Base-by-base conservation (phyloP, 1,140 invertebrate species). In the Eubasilissa regina region DNA sequence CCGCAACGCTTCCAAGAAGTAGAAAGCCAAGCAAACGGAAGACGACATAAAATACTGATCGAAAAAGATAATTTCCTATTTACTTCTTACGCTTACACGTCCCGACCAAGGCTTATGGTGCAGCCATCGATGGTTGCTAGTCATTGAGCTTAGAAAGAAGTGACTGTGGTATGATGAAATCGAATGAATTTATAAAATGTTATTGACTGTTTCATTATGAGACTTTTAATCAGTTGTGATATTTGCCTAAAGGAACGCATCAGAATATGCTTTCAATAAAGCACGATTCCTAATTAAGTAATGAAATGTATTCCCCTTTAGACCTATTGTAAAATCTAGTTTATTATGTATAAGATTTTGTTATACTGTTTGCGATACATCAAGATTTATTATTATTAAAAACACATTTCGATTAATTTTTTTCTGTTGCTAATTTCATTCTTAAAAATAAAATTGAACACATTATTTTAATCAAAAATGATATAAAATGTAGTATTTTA, bases 11-110 rank as follows among this genome's bases (percentile, higher is more conserved):
- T 82, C 89, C 89, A 64, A 87, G 89, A 85, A 85, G 87, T 86
- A 89, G 89, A 88, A 89, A 89, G 85, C 84, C 87, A 79, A 89
- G 85, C 86, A 89, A 89, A 87, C 87, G 89, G 85, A 89, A 89
- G 88, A 89, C 89, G 72, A 87, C 89, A 83, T 89, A 87, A 84
- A 81, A 12, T 47, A 56, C 21, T 56, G 25, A 53, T 15, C 72
- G 51, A 74, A 45, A 15, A 68, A 56, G 15, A 74, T 10, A 44
- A 74, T 70, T 51, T 70, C 47, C 47, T 70, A 70, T 70, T 70
- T 70, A 70, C 66, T 19, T 70, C 48, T 53, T 70, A 70, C 66
- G 66, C 66, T 70, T 70, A 70, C 66, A 70, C 17, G 47, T 25
- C 66, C 45, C 48, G 47, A 70, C 66, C 66, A 70, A 70, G 66